phyloP scores from a whole-genome alignment of 2,888 invertebrate species.

The Atethmia centrago region DNA sequence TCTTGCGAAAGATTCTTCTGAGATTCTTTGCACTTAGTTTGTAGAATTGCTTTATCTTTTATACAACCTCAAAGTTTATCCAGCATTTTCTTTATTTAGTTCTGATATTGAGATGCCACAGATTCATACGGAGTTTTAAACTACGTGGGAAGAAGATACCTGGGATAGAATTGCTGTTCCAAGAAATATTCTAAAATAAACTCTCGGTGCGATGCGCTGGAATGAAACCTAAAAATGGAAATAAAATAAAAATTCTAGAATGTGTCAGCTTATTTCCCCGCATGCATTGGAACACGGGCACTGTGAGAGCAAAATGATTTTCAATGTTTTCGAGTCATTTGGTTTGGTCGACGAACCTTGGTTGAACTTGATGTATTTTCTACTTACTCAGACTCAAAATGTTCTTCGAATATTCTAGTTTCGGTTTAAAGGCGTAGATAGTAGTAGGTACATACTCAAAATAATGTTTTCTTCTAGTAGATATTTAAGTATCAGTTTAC shows the following conservation, averaged over 20 bases:
- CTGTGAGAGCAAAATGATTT: constrained; percentile 44
- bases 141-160: constrained; percentile 20
- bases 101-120: constrained; percentile 19
- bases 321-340: constrained; percentile 43
- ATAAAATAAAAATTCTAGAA: constrained; percentile 50
- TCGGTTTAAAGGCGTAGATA: neutral
- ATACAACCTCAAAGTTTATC: constrained; percentile 26
- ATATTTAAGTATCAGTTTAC: neutral
- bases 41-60: constrained; percentile 20
- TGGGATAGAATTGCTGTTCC: constrained; percentile 25
- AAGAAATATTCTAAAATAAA: constrained; percentile 47
- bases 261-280: constrained; percentile 50
- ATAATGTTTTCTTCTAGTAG: neutral
- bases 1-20: neutral
- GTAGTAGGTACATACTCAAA: neutral
- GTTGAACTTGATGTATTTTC: constrained; percentile 9
- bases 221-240: constrained; percentile 37
- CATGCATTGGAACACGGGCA: constrained; percentile 34
- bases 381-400: constrained; percentile 3
- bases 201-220: constrained; percentile 15
- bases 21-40: constrained; percentile 10
- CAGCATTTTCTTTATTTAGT: constrained; percentile 32
- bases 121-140: constrained; percentile 33
- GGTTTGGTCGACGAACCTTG: constrained; percentile 36
- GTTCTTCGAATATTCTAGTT: constrained; percentile 10